Evolutionary conservation across 2,888 invertebrate genomes (phyloP), one percentile per base, ranked within the genome.

Genomic region (Kryphioiulus occultus): DNA sequence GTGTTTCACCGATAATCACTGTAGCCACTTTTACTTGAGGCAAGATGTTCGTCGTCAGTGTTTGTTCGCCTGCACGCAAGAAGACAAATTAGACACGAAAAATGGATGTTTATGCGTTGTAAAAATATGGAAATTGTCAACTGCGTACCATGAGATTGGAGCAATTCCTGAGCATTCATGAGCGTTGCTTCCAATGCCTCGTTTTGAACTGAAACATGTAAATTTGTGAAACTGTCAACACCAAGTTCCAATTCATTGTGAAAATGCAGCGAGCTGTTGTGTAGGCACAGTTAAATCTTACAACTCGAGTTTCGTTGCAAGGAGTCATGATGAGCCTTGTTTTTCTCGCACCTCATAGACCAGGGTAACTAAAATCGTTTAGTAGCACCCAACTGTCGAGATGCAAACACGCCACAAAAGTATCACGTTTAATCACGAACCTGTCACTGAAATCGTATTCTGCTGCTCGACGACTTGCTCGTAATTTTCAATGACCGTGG

Each of bases 391-490:
- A 26, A 1, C 9, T 68, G n/a, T 68, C 26, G 22, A n/a, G 19
- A 59, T 59, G 59, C 59, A n/a, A n/a, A 35, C 35, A 7, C 35
- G 10, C 10, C 12, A 44, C 44, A 44, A 44, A 7, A 35, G 35
- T 15, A 44, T 26, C 53, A 53, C 5, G 53, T 2, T 53, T 53
- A 10, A 68, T 1, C 12, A 84, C 84, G 12, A 22, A 84, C 84
- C 84, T 84, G 84, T 84, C 9, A 84, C 35, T 9, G 84, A 7
- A 84, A 42, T 35, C 17, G 84, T n/a, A 35, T 84, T 84, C 35
- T 84, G 84, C n/a, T 84, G 84, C n/a, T 32, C 32, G n/a, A 83
- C n/a, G 32, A 83, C 84, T 83, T 83, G 84, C 17, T 84, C 84
- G 17, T 39, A 84, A 35, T 84, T 84, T 84, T 84, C 84, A 7